Percentiles rank a stretch among this genome's conserved stretches.
phyloP scores from a whole-genome alignment of 2,888 invertebrate species.

The Xestia ashworthii region DNA sequence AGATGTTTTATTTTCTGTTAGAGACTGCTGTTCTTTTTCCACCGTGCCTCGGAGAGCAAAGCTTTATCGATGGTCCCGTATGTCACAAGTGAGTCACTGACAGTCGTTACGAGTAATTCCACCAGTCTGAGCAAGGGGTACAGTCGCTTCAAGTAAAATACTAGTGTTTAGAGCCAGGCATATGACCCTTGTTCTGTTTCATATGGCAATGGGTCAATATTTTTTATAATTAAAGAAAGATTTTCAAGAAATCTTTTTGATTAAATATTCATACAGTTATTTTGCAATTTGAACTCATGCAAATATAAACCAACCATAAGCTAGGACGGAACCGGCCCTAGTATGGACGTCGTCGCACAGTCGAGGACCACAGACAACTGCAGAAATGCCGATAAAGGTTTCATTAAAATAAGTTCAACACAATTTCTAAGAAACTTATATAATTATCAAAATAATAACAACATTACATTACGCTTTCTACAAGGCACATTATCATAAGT shows the following conservation, averaged over 20 bases:
- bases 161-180: background rate
- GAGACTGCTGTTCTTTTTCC: background rate
- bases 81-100: background rate
- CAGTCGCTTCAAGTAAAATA: background rate
- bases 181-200: background rate
- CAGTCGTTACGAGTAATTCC: background rate
- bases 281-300: background rate
- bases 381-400: background rate
- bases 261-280: too few relatives aligned
- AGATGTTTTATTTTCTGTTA: conserved; percentile 4
- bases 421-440: conserved; percentile 59
- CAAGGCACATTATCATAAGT: conserved; percentile 68
- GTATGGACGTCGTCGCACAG: background rate
- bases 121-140: background rate
- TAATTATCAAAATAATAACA: conserved; percentile 66
- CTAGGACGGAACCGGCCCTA: background rate
- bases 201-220: background rate
- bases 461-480: conserved; percentile 67
- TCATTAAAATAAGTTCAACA: conserved; percentile 32
- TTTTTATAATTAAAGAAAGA: background rate
- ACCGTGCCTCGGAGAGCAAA: background rate
- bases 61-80: background rate
- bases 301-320: background rate
- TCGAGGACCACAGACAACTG: background rate
- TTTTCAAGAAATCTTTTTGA: too few relatives aligned